Percentiles rank a stretch among this genome's conserved stretches.
These are phyloP conservation scores for human DNA, from an alignment of 2,113 vertebrate genomes.

Conservation along the genomic window DNA sequence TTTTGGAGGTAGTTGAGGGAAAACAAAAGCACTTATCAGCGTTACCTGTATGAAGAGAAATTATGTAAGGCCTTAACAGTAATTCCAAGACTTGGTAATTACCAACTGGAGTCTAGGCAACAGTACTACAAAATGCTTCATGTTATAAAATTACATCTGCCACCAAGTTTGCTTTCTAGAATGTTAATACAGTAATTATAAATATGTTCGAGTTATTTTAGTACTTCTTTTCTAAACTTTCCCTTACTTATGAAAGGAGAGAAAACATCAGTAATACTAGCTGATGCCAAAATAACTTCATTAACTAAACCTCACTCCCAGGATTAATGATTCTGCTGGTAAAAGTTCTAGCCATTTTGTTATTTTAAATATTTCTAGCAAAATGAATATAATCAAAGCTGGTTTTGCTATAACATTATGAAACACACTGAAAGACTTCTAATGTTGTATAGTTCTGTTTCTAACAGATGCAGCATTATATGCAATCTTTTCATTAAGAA, in stretches of 20 bases:
- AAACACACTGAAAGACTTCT: not conserved
- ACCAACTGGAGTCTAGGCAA: not conserved
- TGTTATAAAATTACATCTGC: not conserved
- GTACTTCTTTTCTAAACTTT: not conserved
- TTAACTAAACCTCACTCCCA: not conserved
- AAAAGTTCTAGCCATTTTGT: not conserved
- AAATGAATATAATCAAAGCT: not conserved
- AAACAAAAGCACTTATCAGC: conserved; percentile 90
- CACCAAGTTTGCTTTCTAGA: not conserved
- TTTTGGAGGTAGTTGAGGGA: conserved; percentile 91
- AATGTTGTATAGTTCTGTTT: not conserved
- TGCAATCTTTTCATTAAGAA: conserved; percentile 40
- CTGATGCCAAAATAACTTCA: conserved; percentile 9
- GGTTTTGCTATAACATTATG: not conserved
- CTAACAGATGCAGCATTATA: not conserved
- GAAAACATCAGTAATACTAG: not conserved
- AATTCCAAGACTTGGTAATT: not conserved
- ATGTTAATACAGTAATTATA: not conserved
- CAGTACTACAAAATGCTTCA: not conserved
- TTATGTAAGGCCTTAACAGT: not conserved
- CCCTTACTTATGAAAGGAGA: not conserved
- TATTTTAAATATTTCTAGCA: not conserved
- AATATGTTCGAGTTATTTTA: not conserved
- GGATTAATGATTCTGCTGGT: not conserved
- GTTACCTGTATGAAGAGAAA: conserved; percentile 85